phyloP scores from a whole-genome alignment of 2,888 invertebrate genomes.

The Autographa gamma region DNA sequence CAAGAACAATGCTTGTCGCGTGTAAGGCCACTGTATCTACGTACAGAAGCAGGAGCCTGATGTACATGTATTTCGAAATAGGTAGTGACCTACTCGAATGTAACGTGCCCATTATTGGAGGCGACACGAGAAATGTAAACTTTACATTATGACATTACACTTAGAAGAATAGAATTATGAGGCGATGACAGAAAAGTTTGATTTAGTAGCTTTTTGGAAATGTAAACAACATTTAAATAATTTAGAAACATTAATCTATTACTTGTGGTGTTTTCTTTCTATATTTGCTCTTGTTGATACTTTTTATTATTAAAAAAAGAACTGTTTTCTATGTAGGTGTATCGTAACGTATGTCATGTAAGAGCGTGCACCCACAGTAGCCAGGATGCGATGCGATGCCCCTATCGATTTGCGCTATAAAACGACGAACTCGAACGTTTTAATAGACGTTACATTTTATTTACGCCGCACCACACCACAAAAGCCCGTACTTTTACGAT shows the following conservation, averaged over 20 bases:
- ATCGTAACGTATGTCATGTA: slow-evolving; percentile 30
- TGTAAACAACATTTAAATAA: no score
- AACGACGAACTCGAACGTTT: slow-evolving; percentile 65
- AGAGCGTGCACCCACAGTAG: slow-evolving; percentile 50
- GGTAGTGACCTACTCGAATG: slow-evolving; percentile 51
- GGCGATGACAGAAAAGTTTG: no score
- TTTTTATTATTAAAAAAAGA: not conserved
- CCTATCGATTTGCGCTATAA: slow-evolving; percentile 78
- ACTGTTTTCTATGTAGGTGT: not conserved
- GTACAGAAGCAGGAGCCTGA: slow-evolving; percentile 23
- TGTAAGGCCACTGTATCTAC: slow-evolving; percentile 32
- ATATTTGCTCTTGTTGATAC: no score
- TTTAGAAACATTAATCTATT: no score
- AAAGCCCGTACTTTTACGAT: slow-evolving; percentile 60
- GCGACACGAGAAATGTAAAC: slow-evolving; percentile 11
- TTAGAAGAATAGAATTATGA: no score
- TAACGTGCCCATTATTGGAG: slow-evolving; percentile 45
- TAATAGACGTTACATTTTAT: slow-evolving; percentile 69
- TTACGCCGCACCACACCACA: slow-evolving; percentile 57
- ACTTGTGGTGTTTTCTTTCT: no score
- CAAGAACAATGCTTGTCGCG: slow-evolving; percentile 46
- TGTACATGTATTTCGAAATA: slow-evolving; percentile 48
- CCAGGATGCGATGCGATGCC: slow-evolving; percentile 59
- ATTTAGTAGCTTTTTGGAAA: no score
- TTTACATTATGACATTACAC: not conserved